phyloP scores from a whole-genome alignment of 2,113 vertebrate species.

The Cavia aperea region DNA sequence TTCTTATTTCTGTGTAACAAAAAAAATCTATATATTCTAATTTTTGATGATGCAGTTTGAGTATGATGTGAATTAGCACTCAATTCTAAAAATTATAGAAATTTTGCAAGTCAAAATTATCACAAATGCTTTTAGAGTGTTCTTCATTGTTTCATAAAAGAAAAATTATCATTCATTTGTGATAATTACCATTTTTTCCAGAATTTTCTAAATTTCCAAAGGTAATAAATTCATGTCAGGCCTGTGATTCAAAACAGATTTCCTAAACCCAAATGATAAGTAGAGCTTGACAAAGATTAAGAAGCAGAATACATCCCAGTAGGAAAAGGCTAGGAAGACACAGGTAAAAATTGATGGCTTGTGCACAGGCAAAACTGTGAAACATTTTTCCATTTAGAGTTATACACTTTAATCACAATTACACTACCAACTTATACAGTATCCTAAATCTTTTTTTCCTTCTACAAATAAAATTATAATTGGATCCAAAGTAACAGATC shows the following conservation, averaged over 20 bases:
- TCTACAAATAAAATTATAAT: neutral
- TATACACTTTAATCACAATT: neutral
- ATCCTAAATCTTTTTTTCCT: neutral
- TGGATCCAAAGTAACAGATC: neutral
- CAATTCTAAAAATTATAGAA: neutral
- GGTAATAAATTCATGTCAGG: neutral
- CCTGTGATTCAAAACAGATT: neutral
- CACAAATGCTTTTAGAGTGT: neutral
- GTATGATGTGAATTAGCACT: neutral
- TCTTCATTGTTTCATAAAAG: neutral
- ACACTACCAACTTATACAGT: neutral
- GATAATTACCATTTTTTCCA: neutral
- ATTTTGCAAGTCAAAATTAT: neutral
- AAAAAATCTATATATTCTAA: neutral
- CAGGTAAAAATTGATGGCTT: neutral
- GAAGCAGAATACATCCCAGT: neutral
- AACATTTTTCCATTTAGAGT: neutral
- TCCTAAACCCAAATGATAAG: neutral
- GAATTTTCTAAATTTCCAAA: neutral
- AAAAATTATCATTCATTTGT: neutral
- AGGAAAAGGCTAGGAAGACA: accelerated
- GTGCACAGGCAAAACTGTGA: neutral
- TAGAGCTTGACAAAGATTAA: neutral
- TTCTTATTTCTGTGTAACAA: neutral
- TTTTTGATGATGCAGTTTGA: neutral